Percentiles rank a stretch among this genome's conserved stretches.
Conservation (phyloP, 2,113 vertebrate species). For the Tychaedon coryphoeus region DNA sequence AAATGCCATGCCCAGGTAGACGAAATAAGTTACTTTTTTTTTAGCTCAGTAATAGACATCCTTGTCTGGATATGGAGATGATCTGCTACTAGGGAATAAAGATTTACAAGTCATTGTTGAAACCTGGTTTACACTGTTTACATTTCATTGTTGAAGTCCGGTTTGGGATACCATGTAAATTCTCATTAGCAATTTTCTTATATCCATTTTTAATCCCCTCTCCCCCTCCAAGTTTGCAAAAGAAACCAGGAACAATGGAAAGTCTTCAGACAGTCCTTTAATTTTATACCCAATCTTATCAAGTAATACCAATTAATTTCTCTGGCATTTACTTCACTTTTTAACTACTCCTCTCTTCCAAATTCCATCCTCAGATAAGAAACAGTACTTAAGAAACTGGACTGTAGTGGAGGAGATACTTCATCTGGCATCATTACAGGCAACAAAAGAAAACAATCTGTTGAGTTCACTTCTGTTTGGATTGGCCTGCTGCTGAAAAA, state of each 20-base stretch:
- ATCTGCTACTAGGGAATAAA: neutral
- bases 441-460: neutral
- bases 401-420: neutral
- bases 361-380: neutral
- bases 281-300: conserved; percentile 48
- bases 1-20: neutral
- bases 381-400: neutral
- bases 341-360: neutral
- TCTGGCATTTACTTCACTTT: conserved; percentile 28
- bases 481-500: neutral
- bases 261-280: conserved; percentile 40
- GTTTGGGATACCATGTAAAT: neutral
- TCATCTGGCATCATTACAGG: neutral
- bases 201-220: neutral
- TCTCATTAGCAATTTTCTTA: conserved; percentile 1
- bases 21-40: neutral
- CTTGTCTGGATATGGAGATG: neutral
- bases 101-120: neutral
- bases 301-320: conserved; percentile 36
- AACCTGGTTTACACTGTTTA: neutral
- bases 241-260: conserved; percentile 36
- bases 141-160: neutral
- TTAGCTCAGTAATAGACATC: neutral
- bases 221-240: neutral
- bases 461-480: neutral